phyloP scores from a whole-genome alignment of 2,797 vertebrate species.

The Sylvia borin region DNA sequence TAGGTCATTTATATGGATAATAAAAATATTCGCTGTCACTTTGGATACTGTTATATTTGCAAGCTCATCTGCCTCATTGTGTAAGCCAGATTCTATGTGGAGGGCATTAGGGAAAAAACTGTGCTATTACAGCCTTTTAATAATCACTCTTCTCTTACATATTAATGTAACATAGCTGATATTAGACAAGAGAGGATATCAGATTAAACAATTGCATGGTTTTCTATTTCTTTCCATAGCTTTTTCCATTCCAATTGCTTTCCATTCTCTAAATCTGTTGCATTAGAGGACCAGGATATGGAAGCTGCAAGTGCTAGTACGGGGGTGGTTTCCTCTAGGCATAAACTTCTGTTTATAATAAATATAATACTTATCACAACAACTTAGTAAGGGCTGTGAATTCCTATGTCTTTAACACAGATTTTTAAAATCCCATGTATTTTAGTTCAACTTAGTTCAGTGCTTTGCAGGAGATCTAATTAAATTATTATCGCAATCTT shows the following conservation, averaged over 20 bases:
- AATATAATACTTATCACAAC: neutral
- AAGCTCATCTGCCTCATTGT: conserved; percentile 3
- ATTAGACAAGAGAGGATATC: neutral
- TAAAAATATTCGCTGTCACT: conserved; percentile 47
- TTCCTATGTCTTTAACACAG: neutral
- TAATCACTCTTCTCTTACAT: neutral
- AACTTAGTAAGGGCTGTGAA: neutral
- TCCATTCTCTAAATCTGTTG: neutral
- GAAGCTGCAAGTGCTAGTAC: neutral
- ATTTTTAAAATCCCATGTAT: neutral
- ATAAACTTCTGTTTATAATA: neutral
- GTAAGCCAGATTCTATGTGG: conserved; percentile 2
- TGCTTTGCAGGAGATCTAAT: neutral
- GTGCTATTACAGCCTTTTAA: neutral
- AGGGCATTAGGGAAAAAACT: neutral
- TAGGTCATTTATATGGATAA: conserved; percentile 28
- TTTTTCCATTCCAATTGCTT: neutral
- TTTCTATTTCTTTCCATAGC: neutral
- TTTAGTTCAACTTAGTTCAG: neutral
- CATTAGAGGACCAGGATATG: neutral
- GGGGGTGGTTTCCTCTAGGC: neutral
- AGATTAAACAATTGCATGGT: neutral
- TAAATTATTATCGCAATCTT: neutral
- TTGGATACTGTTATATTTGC: conserved; percentile 16
- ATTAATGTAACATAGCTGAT: neutral